phyloP scores from a whole-genome alignment of 2,797 vertebrate genomes.

The Myripristis jacobus region DNA sequence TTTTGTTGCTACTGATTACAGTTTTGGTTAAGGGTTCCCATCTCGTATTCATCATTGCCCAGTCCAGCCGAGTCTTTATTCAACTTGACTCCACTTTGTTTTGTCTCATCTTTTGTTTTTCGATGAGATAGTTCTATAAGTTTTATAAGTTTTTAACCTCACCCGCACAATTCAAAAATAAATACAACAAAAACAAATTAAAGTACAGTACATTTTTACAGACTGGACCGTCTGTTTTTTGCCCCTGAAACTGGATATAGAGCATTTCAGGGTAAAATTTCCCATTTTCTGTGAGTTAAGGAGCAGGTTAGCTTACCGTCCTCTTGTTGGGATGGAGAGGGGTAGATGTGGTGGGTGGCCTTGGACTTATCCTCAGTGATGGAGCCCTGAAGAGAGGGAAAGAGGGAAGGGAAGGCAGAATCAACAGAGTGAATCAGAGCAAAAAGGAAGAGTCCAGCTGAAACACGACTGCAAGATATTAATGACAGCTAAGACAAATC shows the following conservation, averaged over 20 bases:
- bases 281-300: neutral
- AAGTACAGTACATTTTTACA: no score
- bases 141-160: no score
- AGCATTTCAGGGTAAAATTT: no score
- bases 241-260: no score
- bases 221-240: no score
- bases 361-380: slow-evolving; percentile 97
- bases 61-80: no score
- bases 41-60: neutral
- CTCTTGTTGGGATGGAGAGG: slow-evolving; percentile 88
- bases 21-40: neutral
- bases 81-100: no score
- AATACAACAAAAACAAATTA: no score
- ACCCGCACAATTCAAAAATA: no score
- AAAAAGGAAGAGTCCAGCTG: neutral
- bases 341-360: slow-evolving; percentile 94
- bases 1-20: neutral
- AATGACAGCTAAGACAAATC: neutral
- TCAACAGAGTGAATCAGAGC: neutral
- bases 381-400: slow-evolving; percentile 84
- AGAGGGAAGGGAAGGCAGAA: neutral
- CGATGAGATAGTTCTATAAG: no score
- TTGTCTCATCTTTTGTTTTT: no score
- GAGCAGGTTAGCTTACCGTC: slow-evolving; percentile 84
- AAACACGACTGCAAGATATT: neutral